Evolutionary conservation across 1,140 invertebrate genomes (phyloP), one percentile per base, ranked within the genome.

Genomic region (Cydia fagiglandana): DNA sequence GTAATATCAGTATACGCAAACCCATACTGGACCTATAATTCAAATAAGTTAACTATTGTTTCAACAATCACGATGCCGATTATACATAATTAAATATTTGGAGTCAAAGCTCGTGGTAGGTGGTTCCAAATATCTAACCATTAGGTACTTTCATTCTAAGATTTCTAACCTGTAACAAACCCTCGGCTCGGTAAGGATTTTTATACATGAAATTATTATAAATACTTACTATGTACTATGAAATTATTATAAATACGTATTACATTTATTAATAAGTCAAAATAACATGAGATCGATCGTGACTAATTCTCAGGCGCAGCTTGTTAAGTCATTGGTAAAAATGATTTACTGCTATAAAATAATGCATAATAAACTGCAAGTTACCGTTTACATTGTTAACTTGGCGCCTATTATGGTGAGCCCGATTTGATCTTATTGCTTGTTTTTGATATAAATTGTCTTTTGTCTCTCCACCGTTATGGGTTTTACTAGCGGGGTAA

Each of bases 241-340:
- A 61, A 24, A 24, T 61, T 61, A 24, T 61, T 20, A 61, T 12
- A 61, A 24, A 24, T n/a, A n/a, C n/a, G n/a, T n/a, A 61, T 17
- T 17, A 68, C 61, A 12, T 24, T 77, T 75, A 74, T 77, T 77
- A 77, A 70, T 53, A 74, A 34, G 20, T 45, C 56, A 68, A 70
- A 61, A 73, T 73, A 73, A 75, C 74, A 75, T n/a, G 10, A 20
- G 47, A 75, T 79, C 77, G 64, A 73, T 79, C 77, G 77, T 78
- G 77, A 78, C 75, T 76, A 76, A 74, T 78, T 77, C 74, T 34
- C 20, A 34, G 34, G 74, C 50, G 56, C 47, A 77, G 74, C 56
- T 74, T 50, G 47, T 68, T 64, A 75, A 73, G 75, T 70, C 34
- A 70, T 70, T 70, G 45, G 66, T 70, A 45, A 70, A 73, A 73